Evolutionary conservation across 1,140 invertebrate species (phyloP), one percentile per base, ranked within the genome.

Genomic region (Hylaeus volcanicus): DNA sequence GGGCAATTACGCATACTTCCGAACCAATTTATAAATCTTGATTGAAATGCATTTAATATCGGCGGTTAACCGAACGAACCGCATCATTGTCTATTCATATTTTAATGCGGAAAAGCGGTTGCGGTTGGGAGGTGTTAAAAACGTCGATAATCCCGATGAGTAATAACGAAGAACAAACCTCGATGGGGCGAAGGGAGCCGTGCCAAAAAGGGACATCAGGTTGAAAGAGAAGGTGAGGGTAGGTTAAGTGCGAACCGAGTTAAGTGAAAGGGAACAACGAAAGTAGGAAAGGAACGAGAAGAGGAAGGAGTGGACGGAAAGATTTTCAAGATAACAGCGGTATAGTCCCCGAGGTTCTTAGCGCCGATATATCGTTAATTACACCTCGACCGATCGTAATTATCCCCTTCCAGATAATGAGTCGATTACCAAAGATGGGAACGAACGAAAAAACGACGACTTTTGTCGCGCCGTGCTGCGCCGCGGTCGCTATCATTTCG

Each of bases 321-420:
- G 89, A 88, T 89, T 88, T 89, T 85, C 68, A 84, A 86, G 89
- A 90, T 90, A 91, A 86, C 86, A 82, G 86, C 85, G 85, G 87
- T 69, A 87, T 85, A 89, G 85, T 83, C 82, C 79, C 73, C 69
- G 76, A 75, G 82, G 60, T 80, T 81, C 69, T 85, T 86, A 75
- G 70, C 84, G 74, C 84, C 85, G 81, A 74, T 83, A 82, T 74
- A 43, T 80, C 65, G 86, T 89, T 90, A 90, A 90, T 89, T 89
- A 89, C 82, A 85, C 79, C 65, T 78, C 73, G 61, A 76, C 80
- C 82, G 79, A 85, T 89, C 84, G 84, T 87, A 90, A 90, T 90
- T 90, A 89, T 84, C 83, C 82, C 79, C 53, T 37, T 86, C 61
- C 64, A 82, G 82, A 87, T 89, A 90, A 90, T 83, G 84, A 89